Percentiles rank a stretch among this genome's conserved stretches.
Conservation (phyloP, 2,797 vertebrate species). For the Manis crassicaudata region DNA sequence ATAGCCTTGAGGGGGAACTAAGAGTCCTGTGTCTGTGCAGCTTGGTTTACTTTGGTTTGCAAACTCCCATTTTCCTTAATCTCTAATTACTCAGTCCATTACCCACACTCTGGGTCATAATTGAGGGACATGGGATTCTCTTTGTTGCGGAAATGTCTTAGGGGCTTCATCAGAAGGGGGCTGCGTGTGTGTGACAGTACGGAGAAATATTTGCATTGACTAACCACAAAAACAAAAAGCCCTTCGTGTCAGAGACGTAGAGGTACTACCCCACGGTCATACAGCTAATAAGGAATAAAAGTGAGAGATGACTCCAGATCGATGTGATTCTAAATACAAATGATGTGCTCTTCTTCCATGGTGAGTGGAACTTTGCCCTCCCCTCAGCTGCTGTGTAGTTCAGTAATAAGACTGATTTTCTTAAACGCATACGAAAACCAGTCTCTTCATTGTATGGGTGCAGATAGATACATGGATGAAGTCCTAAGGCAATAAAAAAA, state of each 20-base stretch:
- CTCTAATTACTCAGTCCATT: no score
- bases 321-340: neutral
- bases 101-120: no score
- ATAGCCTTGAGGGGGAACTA: no score
- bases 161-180: no score
- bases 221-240: neutral
- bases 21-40: no score
- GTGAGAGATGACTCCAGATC: fast-evolving
- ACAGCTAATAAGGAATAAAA: neutral
- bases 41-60: no score
- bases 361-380: neutral
- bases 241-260: no score
- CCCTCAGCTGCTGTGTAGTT: fast-evolving
- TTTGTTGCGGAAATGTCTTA: no score
- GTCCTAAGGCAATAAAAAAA: neutral
- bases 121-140: no score
- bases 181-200: no score
- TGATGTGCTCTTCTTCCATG: neutral
- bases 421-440: neutral
- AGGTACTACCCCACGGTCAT: neutral
- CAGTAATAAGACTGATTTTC: neutral
- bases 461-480: neutral
- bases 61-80: no score
- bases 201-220: neutral
- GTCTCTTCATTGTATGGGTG: neutral